Base-by-base conservation (phyloP, 1,140 invertebrate genomes). In the Episyrphus balteatus region DNA sequence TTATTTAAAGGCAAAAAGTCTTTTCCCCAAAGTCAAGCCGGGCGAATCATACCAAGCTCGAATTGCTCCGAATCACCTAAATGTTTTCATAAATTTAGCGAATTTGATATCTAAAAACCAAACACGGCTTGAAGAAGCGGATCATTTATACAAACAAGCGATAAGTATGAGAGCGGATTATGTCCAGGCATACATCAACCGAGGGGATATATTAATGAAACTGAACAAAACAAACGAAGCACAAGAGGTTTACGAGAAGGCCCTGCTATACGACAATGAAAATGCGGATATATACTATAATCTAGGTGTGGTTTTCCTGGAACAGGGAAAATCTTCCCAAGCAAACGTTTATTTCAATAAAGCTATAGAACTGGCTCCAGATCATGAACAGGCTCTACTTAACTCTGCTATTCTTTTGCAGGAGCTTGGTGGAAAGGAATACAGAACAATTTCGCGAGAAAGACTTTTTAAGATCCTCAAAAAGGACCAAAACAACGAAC, bases 281-380 rank as follows among this genome's bases (percentile, higher is more conserved):
- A 96, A 97, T 75, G 90, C 94, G 3, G 94, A 97, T 68, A 92
- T 98, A 57, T 94, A 96, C 71, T 98, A 97, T 61, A 98, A 98
- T 72, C 88, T 97, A 50, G 94, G 93, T 19, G 92, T 98, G 30
- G 93, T 98, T 0, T 83, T 90, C 52, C 70, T 97, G 52, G 92
- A 97, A 62, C 86, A 92, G 73, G 88, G 88, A 19, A 91, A 94
- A 68, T 82, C 86, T 1, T 83, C 86, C 0, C 86, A 94, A 66
- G 93, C 94, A 1, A 70, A 93, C 26, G 84, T 85, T 1, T 92
- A 94, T 66, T 79, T 98, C 58, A 90, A 97, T 62, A 91, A 91
- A 72, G 92, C 93, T 1, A 71, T 98, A 32, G 86, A 90, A 66
- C 78, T 92, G 61, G 88, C 95, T 71, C 92, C 92, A 1, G 89